Percentiles rank a stretch among this genome's conserved stretches.
phyloP scores from a whole-genome alignment of 2,113 vertebrate genomes.

The Vidua macroura region DNA sequence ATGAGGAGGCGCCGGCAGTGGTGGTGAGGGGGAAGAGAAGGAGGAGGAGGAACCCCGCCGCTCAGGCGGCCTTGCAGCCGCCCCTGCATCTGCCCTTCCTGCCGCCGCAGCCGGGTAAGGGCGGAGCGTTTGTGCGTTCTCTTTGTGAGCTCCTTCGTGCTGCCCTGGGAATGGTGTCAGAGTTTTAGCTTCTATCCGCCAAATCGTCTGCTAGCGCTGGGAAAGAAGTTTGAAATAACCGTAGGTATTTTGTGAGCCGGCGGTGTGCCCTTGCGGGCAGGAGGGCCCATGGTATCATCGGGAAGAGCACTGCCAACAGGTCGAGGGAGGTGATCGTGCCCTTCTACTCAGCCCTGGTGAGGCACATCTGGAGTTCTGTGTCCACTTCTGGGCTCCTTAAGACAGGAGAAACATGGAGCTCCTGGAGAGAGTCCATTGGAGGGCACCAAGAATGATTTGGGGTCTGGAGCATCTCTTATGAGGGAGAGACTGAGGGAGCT shows the following conservation, averaged over 20 bases:
- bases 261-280: background rate
- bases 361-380: background rate
- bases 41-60: fast-evolving
- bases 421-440: background rate
- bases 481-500: background rate
- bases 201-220: slow-evolving; percentile 37
- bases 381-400: background rate
- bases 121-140: background rate
- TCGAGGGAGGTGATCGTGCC: background rate
- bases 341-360: background rate
- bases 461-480: background rate
- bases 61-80: background rate
- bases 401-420: background rate
- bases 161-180: slow-evolving; percentile 76
- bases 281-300: fast-evolving
- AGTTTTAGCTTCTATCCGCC: slow-evolving; percentile 81
- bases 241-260: background rate
- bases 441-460: background rate
- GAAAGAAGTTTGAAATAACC: background rate
- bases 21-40: background rate
- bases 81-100: background rate
- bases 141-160: slow-evolving; percentile 64
- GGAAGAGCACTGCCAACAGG: background rate
- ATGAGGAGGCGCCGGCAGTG: background rate
- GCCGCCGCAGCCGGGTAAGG: background rate